Evolutionary conservation across 2,888 invertebrate species (phyloP).

Genomic region (Drosophila sordidula): DNA sequence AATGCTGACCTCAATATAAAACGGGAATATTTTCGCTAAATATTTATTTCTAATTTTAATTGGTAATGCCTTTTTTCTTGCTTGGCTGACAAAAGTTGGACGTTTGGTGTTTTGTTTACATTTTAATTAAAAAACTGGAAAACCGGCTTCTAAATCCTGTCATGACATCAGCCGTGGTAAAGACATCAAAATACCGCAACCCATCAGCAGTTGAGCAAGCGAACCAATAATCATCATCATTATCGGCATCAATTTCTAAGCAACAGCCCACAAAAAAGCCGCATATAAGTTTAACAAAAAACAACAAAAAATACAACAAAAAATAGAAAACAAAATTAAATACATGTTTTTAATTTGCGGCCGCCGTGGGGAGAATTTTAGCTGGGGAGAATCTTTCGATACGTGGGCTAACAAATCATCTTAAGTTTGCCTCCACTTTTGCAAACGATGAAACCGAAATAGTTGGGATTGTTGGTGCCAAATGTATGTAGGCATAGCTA

Average conservation of each 20-base stretch:
- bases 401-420: constrained; percentile 35
- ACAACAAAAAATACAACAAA: constrained; percentile 8
- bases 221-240: constrained; percentile 59
- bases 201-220: constrained; percentile 38
- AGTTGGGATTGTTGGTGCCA: constrained; percentile 1
- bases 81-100: not conserved
- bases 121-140: constrained; percentile 39
- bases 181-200: constrained; percentile 39
- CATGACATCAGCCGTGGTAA: constrained; percentile 62
- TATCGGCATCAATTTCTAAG: constrained; percentile 61
- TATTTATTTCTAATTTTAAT: constrained; percentile 17
- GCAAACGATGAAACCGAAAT: constrained; percentile 17
- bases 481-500: constrained; percentile 10
- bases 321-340: constrained; percentile 36
- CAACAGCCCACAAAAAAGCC: constrained; percentile 20
- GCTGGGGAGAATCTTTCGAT: constrained; percentile 25
- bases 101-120: constrained; percentile 2
- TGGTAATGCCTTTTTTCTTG: constrained; percentile 14
- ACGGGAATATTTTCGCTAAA: constrained; percentile 15
- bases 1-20: constrained; percentile 43
- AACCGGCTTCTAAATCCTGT: constrained; percentile 67
- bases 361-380: constrained; percentile 38
- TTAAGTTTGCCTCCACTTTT: constrained; percentile 34
- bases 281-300: constrained; percentile 14
- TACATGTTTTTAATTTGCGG: constrained; percentile 56